These are phyloP conservation scores for Holacanthus passer DNA, from an alignment of 2,113 vertebrate species.

Conservation along the genomic window DNA sequence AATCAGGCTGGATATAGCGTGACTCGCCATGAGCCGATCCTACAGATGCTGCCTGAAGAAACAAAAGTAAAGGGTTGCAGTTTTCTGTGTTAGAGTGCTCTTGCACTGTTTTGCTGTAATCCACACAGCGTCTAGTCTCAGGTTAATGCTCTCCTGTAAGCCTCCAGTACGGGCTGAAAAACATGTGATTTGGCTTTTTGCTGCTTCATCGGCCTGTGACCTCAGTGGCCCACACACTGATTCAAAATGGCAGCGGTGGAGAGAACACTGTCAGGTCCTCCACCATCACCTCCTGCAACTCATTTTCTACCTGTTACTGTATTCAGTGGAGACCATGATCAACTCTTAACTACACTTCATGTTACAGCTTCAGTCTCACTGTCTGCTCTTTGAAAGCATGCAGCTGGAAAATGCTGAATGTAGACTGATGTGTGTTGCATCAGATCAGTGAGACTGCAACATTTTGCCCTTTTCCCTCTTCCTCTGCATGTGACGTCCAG, in stretches of 20 bases:
- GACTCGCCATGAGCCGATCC: background rate
- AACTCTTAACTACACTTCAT: background rate
- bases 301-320: background rate
- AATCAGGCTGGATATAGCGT: constrained; percentile 21
- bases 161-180: constrained; percentile 20
- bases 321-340: background rate
- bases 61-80: constrained; percentile 13
- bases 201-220: constrained; percentile 49
- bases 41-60: background rate
- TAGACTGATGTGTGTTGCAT: constrained; percentile 18
- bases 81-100: constrained; percentile 1
- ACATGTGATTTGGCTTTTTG: constrained; percentile 77
- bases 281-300: background rate
- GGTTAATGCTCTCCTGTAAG: constrained; percentile 39
- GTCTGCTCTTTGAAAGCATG: background rate
- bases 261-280: background rate
- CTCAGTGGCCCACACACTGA: constrained; percentile 23
- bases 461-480: constrained; percentile 42
- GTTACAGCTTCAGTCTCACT: background rate
- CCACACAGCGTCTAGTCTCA: constrained; percentile 5
- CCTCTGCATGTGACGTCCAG: constrained; percentile 45
- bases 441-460: constrained; percentile 35
- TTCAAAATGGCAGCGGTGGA: constrained; percentile 32
- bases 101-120: constrained; percentile 9
- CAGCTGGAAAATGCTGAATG: constrained; percentile 40